phyloP scores from a whole-genome alignment of 1,140 invertebrate species.

The Drosophila athabasca region DNA sequence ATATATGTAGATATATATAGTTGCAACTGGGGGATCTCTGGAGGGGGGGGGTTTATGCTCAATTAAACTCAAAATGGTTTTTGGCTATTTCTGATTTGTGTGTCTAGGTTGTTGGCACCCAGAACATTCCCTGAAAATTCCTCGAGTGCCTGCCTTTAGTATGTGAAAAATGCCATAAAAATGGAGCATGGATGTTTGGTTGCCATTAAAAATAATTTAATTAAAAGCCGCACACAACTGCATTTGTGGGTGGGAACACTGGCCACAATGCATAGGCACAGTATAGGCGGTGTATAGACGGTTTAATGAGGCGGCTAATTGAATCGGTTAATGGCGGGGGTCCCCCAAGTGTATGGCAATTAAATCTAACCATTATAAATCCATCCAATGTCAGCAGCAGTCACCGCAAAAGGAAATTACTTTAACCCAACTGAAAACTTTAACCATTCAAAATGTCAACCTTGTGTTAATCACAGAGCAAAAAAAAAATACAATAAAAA shows the following conservation, averaged over 20 bases:
- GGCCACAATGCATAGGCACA: not conserved
- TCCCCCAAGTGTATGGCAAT: slow-evolving; percentile 30
- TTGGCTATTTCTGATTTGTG: slow-evolving; percentile 43
- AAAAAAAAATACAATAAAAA: slow-evolving; percentile 16
- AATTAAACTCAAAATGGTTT: slow-evolving; percentile 39
- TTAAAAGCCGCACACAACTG: slow-evolving; percentile 27
- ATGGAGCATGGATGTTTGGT: slow-evolving; percentile 26
- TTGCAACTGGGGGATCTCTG: slow-evolving; percentile 1
- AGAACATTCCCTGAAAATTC: slow-evolving; percentile 20
- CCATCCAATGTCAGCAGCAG: slow-evolving; percentile 53
- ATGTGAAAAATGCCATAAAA: slow-evolving; percentile 53
- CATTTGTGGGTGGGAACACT: slow-evolving; percentile 1
- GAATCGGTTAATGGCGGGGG: slow-evolving; percentile 45
- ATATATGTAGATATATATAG: not conserved
- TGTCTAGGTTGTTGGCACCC: slow-evolving; percentile 54
- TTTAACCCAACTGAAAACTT: slow-evolving; percentile 12
- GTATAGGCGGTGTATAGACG: slow-evolving; percentile 6
- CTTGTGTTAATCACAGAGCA: slow-evolving; percentile 41
- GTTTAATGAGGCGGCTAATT: slow-evolving; percentile 66
- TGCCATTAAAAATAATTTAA: slow-evolving; percentile 55
- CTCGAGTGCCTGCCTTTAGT: slow-evolving; percentile 17
- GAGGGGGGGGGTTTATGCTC: not conserved
- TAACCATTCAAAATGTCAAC: slow-evolving; percentile 56
- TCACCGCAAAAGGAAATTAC: slow-evolving; percentile 15
- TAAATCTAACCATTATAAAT: slow-evolving; percentile 53